Base-by-base conservation (phyloP, 2,888 invertebrate species). In the Harmothoe impar region DNA sequence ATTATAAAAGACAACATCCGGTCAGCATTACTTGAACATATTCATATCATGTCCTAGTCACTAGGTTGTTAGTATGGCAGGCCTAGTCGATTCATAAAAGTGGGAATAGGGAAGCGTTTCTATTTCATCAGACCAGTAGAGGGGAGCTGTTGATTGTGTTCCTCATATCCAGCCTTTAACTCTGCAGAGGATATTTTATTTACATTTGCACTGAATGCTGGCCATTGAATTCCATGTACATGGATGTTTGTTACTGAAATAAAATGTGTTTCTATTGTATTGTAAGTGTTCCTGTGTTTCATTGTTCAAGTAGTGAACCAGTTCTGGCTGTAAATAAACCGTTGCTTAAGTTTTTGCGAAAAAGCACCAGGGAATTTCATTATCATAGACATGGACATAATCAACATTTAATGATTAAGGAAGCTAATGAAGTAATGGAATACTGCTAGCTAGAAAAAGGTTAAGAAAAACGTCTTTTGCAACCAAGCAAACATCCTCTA, bases 201-300 rank as follows among this genome's bases (percentile, higher is more conserved):
- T 86, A 86, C 86, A 86, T 86, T 43, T 54, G 86, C 86, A 86
- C 86, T 86, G 86, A 86, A 86, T 86, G 86, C 86, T 86, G 86
- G 86, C 86, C 86, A 86, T 86, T 86, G 86, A 56, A 86, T 86
- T 86, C 86, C 86, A 86, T 86, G 86, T 86, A 86, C 31, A 86
- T 86, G 86, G 86, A 86, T 86, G 86, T 86, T 86, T 86, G 86
- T 86, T 86, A 86, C 86, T 86, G 86, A 86, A 86, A 86, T 86
- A 86, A 86, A 86, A 86, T 86, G 86, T 86, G 86, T 86, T 86
- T 86, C 86, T 86, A 86, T 86, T 86, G 86, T 86, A 86, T 43
- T 10, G 10, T 43, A 43, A 7, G 43, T 43, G 43, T 43, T 43
- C 43, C 43, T 43, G 43, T 43, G 43, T 43, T 43, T 43, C 43